Conservation (phyloP, 2,113 vertebrate genomes). For the Chinchilla lanigera region DNA sequence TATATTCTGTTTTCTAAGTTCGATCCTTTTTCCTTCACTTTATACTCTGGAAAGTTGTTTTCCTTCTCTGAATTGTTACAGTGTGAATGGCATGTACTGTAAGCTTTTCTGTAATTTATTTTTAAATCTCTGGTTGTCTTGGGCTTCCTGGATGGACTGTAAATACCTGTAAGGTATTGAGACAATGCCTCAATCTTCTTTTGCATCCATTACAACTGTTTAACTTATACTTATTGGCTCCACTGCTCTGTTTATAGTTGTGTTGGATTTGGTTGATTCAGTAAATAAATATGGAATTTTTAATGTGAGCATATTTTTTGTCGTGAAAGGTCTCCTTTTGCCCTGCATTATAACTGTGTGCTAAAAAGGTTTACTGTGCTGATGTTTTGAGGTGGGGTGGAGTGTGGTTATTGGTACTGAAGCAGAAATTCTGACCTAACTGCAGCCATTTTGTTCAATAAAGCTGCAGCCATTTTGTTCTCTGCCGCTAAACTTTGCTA, state of each 20-base stretch:
- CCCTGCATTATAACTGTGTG: background rate
- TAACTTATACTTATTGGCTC: background rate
- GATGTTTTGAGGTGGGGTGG: background rate
- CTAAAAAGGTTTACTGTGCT: background rate
- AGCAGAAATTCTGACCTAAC: too few species aligned
- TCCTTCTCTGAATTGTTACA: background rate
- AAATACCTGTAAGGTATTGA: background rate
- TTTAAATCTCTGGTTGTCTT: background rate
- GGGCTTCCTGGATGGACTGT: background rate
- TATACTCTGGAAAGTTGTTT: background rate
- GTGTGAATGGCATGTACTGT: background rate
- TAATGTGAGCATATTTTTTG: background rate
- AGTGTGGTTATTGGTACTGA: background rate
- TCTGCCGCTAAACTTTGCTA: too few species aligned
- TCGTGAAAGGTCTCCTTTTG: background rate
- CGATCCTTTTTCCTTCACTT: background rate
- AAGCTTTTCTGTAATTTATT: background rate
- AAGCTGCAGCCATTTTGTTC: too few species aligned
- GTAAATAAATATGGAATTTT: background rate
- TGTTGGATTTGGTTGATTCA: background rate
- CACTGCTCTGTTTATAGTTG: background rate
- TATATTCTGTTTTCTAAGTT: background rate
- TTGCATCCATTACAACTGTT: background rate
- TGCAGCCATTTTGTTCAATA: too few species aligned
- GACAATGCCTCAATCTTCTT: background rate